Evolutionary conservation across 2,888 invertebrate species (phyloP).

Genomic region (Trisateles emortualis): DNA sequence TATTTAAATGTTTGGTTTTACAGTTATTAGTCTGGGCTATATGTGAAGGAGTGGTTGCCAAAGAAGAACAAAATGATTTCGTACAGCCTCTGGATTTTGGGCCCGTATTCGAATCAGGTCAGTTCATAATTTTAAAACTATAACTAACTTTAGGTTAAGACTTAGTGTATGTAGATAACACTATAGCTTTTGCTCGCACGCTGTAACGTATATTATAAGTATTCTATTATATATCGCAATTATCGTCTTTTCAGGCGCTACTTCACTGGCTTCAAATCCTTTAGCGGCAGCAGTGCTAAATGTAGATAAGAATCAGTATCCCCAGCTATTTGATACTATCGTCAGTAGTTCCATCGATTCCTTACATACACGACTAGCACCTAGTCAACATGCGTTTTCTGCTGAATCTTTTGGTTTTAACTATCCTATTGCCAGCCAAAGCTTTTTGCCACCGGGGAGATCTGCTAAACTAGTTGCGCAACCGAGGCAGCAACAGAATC

Average conservation of each 20-base stretch:
- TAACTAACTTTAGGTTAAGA: background rate
- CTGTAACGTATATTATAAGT: conserved; percentile 24
- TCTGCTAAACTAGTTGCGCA: conserved; percentile 70
- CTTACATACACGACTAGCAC: conserved; percentile 73
- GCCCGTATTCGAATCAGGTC: conserved; percentile 80
- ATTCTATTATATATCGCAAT: conserved; percentile 35
- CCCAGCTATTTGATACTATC: conserved; percentile 77
- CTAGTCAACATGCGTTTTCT: conserved; percentile 75
- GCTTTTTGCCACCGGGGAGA: conserved; percentile 67
- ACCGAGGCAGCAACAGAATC: conserved; percentile 56
- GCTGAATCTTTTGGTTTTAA: conserved; percentile 80
- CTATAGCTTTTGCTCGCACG: conserved; percentile 52
- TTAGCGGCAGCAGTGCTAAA: conserved; percentile 76
- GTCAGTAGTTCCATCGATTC: conserved; percentile 84
- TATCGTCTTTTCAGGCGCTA: conserved; percentile 76
- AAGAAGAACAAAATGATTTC: conserved; percentile 76
- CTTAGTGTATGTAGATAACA: conserved; percentile 1
- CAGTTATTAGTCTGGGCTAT: conserved; percentile 79
- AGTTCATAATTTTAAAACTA: conserved; percentile 56
- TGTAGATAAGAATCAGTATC: conserved; percentile 81
- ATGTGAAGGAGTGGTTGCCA: conserved; percentile 71
- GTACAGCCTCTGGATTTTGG: conserved; percentile 86
- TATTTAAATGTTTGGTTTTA: conserved; percentile 52
- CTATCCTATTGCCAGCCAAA: conserved; percentile 78
- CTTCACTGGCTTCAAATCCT: conserved; percentile 79